Evolutionary conservation across 2,797 vertebrate genomes (phyloP).

Genomic region (Todus mexicanus): DNA sequence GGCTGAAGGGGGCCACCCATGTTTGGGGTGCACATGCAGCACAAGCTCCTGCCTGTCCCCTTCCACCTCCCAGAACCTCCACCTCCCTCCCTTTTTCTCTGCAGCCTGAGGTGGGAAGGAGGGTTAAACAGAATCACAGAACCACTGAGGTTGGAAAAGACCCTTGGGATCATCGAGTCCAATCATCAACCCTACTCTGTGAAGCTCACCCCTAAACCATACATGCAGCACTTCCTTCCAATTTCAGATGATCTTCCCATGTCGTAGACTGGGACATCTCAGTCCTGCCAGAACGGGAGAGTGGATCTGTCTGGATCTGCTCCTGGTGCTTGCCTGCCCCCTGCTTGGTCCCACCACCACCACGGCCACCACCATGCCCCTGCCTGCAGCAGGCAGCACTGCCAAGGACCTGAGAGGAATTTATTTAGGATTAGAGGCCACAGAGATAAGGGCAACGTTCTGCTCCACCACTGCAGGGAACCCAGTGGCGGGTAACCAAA

Average conservation of each 20-base stretch:
- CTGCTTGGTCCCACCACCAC: background rate
- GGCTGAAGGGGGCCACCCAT: background rate
- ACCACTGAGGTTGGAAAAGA: too few relatives aligned
- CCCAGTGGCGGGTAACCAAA: background rate
- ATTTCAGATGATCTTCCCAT: background rate
- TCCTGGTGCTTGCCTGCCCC: background rate
- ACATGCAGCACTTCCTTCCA: background rate
- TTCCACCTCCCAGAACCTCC: background rate
- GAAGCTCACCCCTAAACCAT: too few relatives aligned
- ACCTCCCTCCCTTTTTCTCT: background rate
- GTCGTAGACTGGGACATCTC: background rate
- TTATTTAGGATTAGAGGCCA: background rate
- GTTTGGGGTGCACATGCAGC: background rate
- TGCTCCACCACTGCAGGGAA: background rate
- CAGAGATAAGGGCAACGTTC: background rate
- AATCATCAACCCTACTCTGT: too few relatives aligned
- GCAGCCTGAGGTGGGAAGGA: background rate
- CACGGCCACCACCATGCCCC: background rate
- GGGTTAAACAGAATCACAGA: too few relatives aligned
- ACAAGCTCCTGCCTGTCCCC: fast-evolving
- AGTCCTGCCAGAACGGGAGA: background rate
- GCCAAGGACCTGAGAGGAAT: background rate
- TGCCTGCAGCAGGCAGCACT: background rate
- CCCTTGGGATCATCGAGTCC: too few relatives aligned
- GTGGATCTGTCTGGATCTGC: background rate